Percentiles rank a stretch among this genome's conserved stretches.
Conservation (phyloP, 2,888 invertebrate genomes). For the Papilio elwesi region DNA sequence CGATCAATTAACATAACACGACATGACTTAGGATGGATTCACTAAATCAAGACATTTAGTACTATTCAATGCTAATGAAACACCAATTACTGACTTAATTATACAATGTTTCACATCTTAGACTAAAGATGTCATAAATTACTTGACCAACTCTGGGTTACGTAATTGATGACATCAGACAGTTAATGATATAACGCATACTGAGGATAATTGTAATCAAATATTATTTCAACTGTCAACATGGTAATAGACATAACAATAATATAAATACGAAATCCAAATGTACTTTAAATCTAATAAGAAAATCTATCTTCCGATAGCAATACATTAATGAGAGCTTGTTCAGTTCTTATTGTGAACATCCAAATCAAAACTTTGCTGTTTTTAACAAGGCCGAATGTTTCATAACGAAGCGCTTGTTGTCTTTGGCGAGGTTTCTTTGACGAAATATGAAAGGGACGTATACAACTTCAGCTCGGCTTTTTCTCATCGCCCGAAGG, state of each 20-base stretch:
- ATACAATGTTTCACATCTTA: not conserved
- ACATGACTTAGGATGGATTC: slow-evolving; percentile 4
- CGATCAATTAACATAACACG: slow-evolving; percentile 4
- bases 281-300: not conserved
- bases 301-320: not conserved
- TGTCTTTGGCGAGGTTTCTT: slow-evolving; percentile 20
- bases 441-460: slow-evolving; percentile 17
- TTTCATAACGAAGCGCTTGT: slow-evolving; percentile 23
- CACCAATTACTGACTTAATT: not conserved
- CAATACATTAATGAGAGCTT: slow-evolving; percentile 1
- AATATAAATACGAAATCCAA: not conserved
- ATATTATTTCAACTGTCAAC: not conserved
- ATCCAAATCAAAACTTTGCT: slow-evolving; percentile 19
- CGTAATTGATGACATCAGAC: no score
- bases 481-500: slow-evolving; percentile 17
- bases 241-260: not conserved
- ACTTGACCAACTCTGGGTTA: no score
- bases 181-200: no score
- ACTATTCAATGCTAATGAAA: slow-evolving; percentile 1
- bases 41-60: not conserved
- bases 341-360: slow-evolving; percentile 8
- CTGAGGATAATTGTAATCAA: no score
- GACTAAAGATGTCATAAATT: no score
- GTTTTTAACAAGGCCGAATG: slow-evolving; percentile 19
- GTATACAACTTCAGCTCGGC: slow-evolving; percentile 9